Percentiles rank a stretch among this genome's conserved stretches.
Conservation (phyloP, 2,888 invertebrate genomes). For the Hydraecia micacea region DNA sequence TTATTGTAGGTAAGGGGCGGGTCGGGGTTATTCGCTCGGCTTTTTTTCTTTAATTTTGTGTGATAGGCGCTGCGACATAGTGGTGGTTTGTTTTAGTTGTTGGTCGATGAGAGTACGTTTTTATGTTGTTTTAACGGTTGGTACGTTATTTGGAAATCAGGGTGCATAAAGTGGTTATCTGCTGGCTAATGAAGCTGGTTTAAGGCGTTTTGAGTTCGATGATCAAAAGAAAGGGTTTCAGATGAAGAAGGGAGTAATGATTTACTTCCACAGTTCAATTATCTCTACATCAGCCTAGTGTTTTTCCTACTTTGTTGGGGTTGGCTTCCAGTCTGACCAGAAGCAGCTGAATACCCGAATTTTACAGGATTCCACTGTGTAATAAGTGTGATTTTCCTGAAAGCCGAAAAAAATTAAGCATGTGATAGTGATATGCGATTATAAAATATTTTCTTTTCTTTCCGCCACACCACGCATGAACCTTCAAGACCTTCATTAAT, state of each 20-base stretch:
- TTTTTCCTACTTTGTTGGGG: not conserved
- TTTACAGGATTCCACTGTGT: not conserved
- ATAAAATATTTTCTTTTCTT: not conserved
- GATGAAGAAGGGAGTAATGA: not conserved
- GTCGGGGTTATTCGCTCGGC: constrained; percentile 37
- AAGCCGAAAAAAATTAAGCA: not conserved
- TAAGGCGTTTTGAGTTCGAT: not conserved
- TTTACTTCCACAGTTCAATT: not conserved
- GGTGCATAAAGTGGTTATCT: constrained; percentile 10
- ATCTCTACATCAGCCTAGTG: too few species aligned
- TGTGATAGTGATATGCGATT: too few species aligned
- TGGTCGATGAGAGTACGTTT: constrained; percentile 36
- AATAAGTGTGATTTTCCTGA: not conserved
- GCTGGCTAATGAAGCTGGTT: not conserved
- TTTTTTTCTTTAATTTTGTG: constrained; percentile 53
- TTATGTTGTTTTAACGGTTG: constrained; percentile 32
- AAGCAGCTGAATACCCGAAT: not conserved
- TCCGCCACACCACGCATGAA: not conserved
- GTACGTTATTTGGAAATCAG: constrained; percentile 18
- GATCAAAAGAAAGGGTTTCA: not conserved
- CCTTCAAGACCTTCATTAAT: constrained; percentile 47
- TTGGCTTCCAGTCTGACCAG: not conserved
- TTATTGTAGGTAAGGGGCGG: constrained; percentile 68
- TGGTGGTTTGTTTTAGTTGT: constrained; percentile 4
- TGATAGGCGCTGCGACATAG: constrained; percentile 32